Base-by-base conservation (phyloP, 1,140 invertebrate species). In the Paraescarpia echinospica region DNA sequence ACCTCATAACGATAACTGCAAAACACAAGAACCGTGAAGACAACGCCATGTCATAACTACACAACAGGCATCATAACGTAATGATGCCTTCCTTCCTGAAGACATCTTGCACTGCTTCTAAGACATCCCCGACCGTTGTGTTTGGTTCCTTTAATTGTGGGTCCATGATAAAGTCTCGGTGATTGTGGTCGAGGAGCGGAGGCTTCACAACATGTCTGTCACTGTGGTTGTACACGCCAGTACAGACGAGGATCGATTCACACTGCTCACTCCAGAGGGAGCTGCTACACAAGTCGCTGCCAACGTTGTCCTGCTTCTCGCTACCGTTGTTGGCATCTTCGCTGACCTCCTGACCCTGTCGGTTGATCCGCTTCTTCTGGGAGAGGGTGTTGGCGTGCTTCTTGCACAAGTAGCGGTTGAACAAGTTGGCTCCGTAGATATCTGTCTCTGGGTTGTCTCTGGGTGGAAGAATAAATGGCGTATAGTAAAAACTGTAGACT, bases 361-460 rank as follows among this genome's bases (percentile, higher is more conserved):
- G 90, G 90, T 33, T 90, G 90, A 90, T 22, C n/a, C 90, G 90
- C n/a, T 90, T 90, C 35, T 90, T 41, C 35, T 90, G 90, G 12
- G 33, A 18, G n/a, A 34, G 90, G 5, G 34, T 51, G 91, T 91
- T 94, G 31, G 48, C 93, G 22, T 92, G 92, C 92, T 94, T 94
- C 92, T 92, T 94, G 94, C 93, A 94, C 31, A 98, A 96, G 94
- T 97, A 97, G 94, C 97, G 96, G 94, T 97, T 97, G 94, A 97
- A 98, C n/a, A 98, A 95, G 95, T 98, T 98, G 22, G 97, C 97
- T 33, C 97, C 97, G 94, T 97, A 97, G 33, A 98, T 96, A 94
- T 98, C 97, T 0, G 97, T 97, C 93, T 97, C 97, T 34, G 97
- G 96, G 94, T 98, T 98, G 94, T 98, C 97, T 77, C 97, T 97